A percentile compares a stretch with the other conserved stretches of the same genome.
phyloP scores from a whole-genome alignment of 2,888 invertebrate genomes.

The Drosophila affinis region DNA sequence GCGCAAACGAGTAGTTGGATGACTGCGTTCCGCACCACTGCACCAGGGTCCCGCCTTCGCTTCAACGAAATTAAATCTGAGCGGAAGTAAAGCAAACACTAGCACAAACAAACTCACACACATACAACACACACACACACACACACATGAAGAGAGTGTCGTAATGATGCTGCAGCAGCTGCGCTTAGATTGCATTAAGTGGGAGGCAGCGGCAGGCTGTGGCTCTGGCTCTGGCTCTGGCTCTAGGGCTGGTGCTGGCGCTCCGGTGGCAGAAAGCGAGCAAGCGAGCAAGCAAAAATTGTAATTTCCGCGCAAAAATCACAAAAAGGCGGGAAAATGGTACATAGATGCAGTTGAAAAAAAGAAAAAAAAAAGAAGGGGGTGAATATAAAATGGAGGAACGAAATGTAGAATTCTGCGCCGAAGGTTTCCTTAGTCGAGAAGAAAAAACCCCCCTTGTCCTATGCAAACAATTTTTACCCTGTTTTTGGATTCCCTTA shows the following conservation, averaged over 20 bases:
- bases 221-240: not conserved
- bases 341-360: slow-evolving; percentile 51
- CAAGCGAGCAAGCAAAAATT: slow-evolving; percentile 56
- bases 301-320: slow-evolving; percentile 75
- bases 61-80: slow-evolving; percentile 79
- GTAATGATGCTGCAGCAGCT: slow-evolving; percentile 80
- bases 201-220: slow-evolving; percentile 50
- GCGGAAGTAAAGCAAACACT: slow-evolving; percentile 68
- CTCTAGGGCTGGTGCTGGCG: too few species aligned
- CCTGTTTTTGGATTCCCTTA: too few species aligned
- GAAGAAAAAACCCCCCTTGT: too few species aligned
- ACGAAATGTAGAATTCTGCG: not conserved
- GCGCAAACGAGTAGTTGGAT: slow-evolving; percentile 67
- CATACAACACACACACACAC: slow-evolving; percentile 20
- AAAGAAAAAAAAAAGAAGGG: slow-evolving; percentile 18
- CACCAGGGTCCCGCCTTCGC: slow-evolving; percentile 52
- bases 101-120: slow-evolving; percentile 23
- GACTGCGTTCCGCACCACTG: slow-evolving; percentile 39
- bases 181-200: slow-evolving; percentile 81
- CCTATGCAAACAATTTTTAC: not conserved
- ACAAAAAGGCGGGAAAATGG: slow-evolving; percentile 50
- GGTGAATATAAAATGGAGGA: not conserved
- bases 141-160: slow-evolving; percentile 24
- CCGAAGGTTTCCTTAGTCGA: not conserved
- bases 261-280: slow-evolving; percentile 26